A percentile compares a stretch with the other conserved stretches of the same genome.
Conservation (phyloP, 2,888 invertebrate genomes). For the Eupithecia subumbrata region DNA sequence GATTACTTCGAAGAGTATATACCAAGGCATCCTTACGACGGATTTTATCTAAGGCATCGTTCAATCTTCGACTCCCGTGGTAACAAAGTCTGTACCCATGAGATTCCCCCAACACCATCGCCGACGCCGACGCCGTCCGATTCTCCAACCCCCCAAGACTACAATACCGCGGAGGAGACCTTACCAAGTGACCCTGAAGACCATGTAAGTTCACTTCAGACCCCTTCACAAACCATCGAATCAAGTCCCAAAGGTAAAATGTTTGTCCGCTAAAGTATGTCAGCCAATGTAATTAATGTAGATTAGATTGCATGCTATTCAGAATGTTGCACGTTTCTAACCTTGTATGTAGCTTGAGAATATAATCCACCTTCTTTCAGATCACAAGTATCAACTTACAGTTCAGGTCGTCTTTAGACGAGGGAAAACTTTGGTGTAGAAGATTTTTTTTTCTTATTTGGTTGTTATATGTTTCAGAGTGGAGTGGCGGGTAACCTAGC, state of each 20-base stretch:
- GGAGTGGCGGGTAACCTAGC: constrained; percentile 94
- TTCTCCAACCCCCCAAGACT: constrained; percentile 56
- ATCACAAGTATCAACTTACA: constrained; percentile 9
- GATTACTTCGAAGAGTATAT: constrained; percentile 64
- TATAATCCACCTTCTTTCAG: constrained; percentile 16
- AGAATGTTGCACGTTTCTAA: constrained; percentile 43
- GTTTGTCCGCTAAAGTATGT: constrained; percentile 34
- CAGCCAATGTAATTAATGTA: constrained; percentile 47
- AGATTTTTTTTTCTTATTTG: constrained; percentile 5
- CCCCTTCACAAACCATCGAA: constrained; percentile 25
- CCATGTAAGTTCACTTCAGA: constrained; percentile 65
- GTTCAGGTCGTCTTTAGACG: not conserved
- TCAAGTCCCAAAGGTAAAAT: constrained; percentile 25
- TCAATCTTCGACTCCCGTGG: constrained; percentile 70
- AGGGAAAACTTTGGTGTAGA: not conserved
- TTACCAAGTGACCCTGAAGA: constrained; percentile 55
- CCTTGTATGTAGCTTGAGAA: constrained; percentile 16
- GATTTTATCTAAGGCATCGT: constrained; percentile 76
- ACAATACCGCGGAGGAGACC: constrained; percentile 52
- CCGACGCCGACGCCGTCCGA: constrained; percentile 59
- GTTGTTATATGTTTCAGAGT: constrained; percentile 83
- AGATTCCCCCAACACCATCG: constrained; percentile 70
- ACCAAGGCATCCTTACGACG: constrained; percentile 81
- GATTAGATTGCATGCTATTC: constrained; percentile 58
- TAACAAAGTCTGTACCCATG: constrained; percentile 74